Evolutionary conservation across 2,888 invertebrate genomes (phyloP), one percentile per base, ranked within the genome.

Genomic region (Idaea biselata): DNA sequence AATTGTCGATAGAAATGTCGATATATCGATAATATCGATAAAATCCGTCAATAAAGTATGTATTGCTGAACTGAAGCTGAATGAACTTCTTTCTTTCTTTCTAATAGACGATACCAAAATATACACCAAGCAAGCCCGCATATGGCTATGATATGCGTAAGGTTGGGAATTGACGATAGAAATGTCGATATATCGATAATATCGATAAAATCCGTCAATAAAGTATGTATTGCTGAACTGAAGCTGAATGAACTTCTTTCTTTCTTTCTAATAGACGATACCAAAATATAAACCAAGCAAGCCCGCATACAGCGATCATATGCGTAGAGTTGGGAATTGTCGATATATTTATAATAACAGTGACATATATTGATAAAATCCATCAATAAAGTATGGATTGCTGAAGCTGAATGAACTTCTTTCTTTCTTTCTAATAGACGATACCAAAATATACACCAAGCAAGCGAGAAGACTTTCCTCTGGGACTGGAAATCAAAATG

Each of bases 61-160:
- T n/a, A n/a, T n/a, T n/a, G n/a, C n/a, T n/a, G n/a, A n/a, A n/a
- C 7, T 32, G 32, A 32, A n/a, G n/a, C n/a, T n/a, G n/a, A n/a
- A n/a, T 32, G 32, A 32, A n/a, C n/a, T n/a, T n/a, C n/a, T n/a
- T n/a, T n/a, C n/a, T n/a, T n/a, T n/a, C n/a, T n/a, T n/a, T n/a
- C n/a, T n/a, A n/a, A n/a, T n/a, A n/a, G n/a, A n/a, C 77, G 74
- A 74, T 82, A 83, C 81, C 80, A 74, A 74, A 76, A 76, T 77
- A 77, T 78, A 79, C 81, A 82, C 78, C 44, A 14, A 11, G 78
- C 82, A 78, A 75, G 79, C 79, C 67, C 77, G 78, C 78, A 78
- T 79, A 73, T 69, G 59, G 18, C 62, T 73, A 17, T 59, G 14
- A 55, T 58, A 17, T 59, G 62, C 58, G 58, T 59, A 63, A 62